Conservation (phyloP, 2,888 invertebrate species). For the Oscheius sp. region DNA sequence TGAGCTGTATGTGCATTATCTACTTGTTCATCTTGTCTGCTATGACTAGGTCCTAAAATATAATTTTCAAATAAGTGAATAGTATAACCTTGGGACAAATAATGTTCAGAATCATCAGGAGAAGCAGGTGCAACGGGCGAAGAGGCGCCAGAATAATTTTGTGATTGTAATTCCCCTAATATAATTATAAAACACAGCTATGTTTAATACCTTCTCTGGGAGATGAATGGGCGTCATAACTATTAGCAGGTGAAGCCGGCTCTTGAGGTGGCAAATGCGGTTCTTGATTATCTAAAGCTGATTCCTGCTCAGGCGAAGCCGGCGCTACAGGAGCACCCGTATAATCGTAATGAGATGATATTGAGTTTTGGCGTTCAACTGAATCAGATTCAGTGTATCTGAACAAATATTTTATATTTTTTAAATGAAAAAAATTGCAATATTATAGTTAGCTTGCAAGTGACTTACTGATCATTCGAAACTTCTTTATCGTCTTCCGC, state of each 20-base stretch:
- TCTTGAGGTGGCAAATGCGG: too few species aligned
- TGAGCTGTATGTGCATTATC: background rate
- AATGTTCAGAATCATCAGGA: background rate
- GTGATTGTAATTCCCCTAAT: background rate
- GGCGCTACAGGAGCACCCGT: background rate
- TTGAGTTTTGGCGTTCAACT: background rate
- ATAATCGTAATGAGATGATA: too few species aligned
- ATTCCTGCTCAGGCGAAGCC: background rate
- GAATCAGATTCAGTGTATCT: background rate
- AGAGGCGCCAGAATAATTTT: background rate
- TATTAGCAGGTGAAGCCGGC: background rate
- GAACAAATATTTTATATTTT: too few species aligned
- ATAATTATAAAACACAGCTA: background rate
- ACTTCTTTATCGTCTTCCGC: background rate
- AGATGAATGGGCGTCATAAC: background rate
- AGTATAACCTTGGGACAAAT: background rate
- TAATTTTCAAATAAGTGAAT: background rate
- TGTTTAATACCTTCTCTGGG: background rate
- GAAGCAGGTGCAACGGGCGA: background rate
- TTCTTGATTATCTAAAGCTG: too few species aligned
- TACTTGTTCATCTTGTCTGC: background rate
- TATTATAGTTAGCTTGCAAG: too few species aligned
- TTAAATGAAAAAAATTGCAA: background rate
- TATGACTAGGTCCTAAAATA: background rate
- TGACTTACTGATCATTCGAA: background rate